phyloP scores from a whole-genome alignment of 1,140 invertebrate genomes.

The Gonatopus flavifemur region DNA sequence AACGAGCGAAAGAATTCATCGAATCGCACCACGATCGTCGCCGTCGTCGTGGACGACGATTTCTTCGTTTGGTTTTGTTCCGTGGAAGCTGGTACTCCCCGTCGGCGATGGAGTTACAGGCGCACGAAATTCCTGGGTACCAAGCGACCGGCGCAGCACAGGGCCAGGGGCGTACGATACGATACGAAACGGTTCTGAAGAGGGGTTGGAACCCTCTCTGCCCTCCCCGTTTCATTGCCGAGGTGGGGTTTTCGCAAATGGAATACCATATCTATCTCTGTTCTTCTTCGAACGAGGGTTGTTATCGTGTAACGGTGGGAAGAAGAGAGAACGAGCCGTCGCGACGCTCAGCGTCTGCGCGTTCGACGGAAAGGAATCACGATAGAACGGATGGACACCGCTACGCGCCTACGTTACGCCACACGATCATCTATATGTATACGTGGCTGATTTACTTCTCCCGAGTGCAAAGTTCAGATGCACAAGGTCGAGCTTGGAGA shows the following conservation, averaged over 20 bases:
- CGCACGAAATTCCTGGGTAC: constrained; percentile 33
- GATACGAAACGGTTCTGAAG: constrained; percentile 21
- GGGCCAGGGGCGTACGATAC: constrained; percentile 36
- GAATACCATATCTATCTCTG: too few relatives aligned
- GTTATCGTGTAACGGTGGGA: constrained; percentile 5
- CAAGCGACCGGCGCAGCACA: constrained; percentile 25
- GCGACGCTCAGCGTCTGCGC: constrained; percentile 38
- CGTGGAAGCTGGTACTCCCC: constrained; percentile 29
- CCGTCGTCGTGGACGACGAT: too few relatives aligned
- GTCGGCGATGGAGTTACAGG: constrained; percentile 32
- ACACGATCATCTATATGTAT: too few relatives aligned
- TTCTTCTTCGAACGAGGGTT: constrained; percentile 6
- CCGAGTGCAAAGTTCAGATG: too few relatives aligned
- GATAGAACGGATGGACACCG: too few relatives aligned
- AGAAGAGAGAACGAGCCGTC: constrained; percentile 17
- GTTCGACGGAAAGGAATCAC: too few relatives aligned
- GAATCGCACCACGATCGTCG: too few relatives aligned
- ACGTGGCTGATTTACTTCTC: too few relatives aligned
- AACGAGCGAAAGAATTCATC: too few relatives aligned
- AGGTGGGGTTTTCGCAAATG: constrained; percentile 27
- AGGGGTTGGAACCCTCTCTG: constrained; percentile 25
- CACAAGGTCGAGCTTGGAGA: too few relatives aligned
- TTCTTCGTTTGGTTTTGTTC: too few relatives aligned
- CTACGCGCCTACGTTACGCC: too few relatives aligned
- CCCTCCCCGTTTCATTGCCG: constrained; percentile 16